phyloP scores from a whole-genome alignment of 2,113 vertebrate species.

The Suricata suricatta region DNA sequence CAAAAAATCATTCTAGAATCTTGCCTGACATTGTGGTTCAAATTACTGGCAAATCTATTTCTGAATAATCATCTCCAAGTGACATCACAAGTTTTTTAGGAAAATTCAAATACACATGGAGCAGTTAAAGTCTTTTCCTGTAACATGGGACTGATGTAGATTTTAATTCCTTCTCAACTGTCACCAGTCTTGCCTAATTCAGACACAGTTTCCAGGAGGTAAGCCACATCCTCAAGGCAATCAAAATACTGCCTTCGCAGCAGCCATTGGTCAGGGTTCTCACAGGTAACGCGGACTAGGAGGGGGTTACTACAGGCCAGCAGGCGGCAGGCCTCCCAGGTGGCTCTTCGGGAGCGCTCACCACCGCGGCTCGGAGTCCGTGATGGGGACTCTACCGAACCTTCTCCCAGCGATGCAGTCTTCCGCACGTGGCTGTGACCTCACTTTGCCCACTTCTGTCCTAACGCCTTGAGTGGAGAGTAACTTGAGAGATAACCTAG shows the following conservation, averaged over 20 bases:
- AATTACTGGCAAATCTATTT: slow-evolving; percentile 22
- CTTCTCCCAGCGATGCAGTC: background rate
- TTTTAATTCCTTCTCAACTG: background rate
- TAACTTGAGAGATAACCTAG: background rate
- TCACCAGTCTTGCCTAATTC: background rate
- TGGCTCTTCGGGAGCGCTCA: background rate
- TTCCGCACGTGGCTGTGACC: background rate
- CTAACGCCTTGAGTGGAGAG: background rate
- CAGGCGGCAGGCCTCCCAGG: too few species aligned
- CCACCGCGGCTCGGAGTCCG: background rate
- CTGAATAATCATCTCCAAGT: slow-evolving; percentile 21
- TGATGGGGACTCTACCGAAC: background rate
- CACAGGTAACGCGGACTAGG: background rate
- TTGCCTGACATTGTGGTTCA: background rate
- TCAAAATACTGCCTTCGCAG: background rate
- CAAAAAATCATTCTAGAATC: background rate
- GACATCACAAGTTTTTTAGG: background rate
- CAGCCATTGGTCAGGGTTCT: background rate
- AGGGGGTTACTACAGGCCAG: background rate
- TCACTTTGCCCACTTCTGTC: background rate
- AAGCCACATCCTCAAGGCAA: background rate
- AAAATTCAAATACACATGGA: slow-evolving; percentile 13
- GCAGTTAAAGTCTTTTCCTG: background rate
- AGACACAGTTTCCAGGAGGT: background rate
- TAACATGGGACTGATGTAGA: background rate